Conservation (phyloP, 92 coral and sea anemone genomes). For the Siderastrea radians region DNA sequence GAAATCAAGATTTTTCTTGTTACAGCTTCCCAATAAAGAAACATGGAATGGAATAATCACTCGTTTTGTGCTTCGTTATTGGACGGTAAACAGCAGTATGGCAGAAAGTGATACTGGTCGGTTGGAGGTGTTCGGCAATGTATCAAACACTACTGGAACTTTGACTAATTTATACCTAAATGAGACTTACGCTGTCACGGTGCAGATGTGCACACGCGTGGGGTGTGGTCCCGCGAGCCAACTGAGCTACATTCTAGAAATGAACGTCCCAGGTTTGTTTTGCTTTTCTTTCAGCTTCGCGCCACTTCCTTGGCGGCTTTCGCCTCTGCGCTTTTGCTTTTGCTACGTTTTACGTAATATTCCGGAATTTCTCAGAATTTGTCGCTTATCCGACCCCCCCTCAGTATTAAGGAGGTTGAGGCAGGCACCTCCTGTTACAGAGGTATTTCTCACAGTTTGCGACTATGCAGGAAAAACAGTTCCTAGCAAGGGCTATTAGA, state of each 20-base stretch:
- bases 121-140: slow-evolving; percentile 18
- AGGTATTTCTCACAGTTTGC: no score
- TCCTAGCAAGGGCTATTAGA: no score
- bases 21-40: slow-evolving; percentile 20
- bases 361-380: no score
- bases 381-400: no score
- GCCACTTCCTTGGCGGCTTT: no score
- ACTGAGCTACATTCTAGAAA: neutral
- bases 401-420: no score
- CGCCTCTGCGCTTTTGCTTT: no score
- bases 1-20: neutral
- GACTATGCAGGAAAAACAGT: no score
- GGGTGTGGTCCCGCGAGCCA: slow-evolving; percentile 47
- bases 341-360: no score
- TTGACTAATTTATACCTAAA: neutral
- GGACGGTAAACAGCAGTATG: neutral
- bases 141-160: slow-evolving; percentile 25
- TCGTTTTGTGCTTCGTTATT: slow-evolving; percentile 4
- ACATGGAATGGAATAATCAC: slow-evolving; percentile 43
- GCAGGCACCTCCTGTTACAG: no score
- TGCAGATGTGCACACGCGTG: slow-evolving; percentile 29
- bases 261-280: no score
- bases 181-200: slow-evolving; percentile 10
- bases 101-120: neutral
- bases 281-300: no score